Percentiles rank a stretch among this genome's conserved stretches.
These are phyloP conservation scores for Sebastes steindachneri DNA, from an alignment of 2,797 vertebrate genomes.

Conservation along the genomic window DNA sequence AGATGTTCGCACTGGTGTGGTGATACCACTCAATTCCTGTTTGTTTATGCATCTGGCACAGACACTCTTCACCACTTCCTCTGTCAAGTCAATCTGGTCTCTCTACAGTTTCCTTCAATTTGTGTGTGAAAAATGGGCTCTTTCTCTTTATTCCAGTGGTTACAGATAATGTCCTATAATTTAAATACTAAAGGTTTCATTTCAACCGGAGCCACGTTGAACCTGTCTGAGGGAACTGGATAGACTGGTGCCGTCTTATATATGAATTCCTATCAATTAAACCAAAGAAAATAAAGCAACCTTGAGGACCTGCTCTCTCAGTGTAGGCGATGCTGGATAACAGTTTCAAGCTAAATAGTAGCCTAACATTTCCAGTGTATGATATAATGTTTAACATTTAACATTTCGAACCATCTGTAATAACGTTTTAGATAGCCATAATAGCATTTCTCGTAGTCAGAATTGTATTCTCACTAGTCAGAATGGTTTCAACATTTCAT, in stretches of 20 bases:
- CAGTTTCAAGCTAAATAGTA: not conserved
- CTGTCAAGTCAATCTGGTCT: not conserved
- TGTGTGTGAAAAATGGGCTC: not conserved
- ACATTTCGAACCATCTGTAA: too few relatives aligned
- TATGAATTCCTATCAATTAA: not conserved
- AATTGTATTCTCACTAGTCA: too few relatives aligned
- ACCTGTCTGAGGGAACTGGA: not conserved
- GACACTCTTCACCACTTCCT: not conserved
- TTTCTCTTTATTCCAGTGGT: not conserved
- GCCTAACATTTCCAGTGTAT: not conserved
- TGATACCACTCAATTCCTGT: not conserved
- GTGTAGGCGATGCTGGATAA: not conserved
- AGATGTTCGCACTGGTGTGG: not conserved
- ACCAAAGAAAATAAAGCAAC: not conserved
- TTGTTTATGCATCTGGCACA: not conserved
- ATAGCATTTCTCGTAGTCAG: too few relatives aligned
- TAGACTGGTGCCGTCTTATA: not conserved
- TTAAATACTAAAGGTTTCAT: not conserved
- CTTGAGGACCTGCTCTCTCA: not conserved
- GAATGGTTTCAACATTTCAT: too few relatives aligned
- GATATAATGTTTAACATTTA: too few relatives aligned
- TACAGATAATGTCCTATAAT: not conserved
- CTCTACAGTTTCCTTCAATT: not conserved
- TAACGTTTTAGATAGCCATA: too few relatives aligned
- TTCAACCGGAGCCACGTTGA: not conserved